Evolutionary conservation across 2,113 vertebrate genomes (phyloP).

Genomic region (Tupaia tana): DNA sequence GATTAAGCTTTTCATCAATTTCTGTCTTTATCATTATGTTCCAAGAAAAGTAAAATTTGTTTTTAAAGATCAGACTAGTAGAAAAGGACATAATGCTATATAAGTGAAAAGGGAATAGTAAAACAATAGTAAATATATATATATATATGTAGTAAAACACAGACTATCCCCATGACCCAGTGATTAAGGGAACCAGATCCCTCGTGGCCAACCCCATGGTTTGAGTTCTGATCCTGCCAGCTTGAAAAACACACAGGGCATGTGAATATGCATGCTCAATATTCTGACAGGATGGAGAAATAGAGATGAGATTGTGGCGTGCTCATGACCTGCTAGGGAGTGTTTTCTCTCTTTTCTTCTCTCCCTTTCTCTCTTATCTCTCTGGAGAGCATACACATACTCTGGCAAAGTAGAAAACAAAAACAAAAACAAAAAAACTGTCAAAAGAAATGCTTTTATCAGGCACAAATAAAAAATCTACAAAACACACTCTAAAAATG

Average conservation of each 20-base stretch:
- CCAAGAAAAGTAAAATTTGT: slow-evolving; percentile 47
- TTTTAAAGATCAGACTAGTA: not conserved
- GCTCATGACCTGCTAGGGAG: too few species aligned
- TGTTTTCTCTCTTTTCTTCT: too few species aligned
- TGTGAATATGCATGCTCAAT: too few species aligned
- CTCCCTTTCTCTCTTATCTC: too few species aligned
- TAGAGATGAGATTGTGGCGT: too few species aligned
- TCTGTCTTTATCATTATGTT: slow-evolving; percentile 26
- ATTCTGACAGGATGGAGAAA: too few species aligned
- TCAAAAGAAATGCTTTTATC: not conserved
- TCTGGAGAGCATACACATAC: too few species aligned
- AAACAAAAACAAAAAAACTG: not conserved
- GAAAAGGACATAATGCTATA: not conserved
- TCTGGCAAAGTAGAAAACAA: too few species aligned
- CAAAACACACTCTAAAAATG: not conserved
- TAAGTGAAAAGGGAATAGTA: not conserved
- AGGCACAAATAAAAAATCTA: not conserved
- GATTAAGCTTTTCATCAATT: slow-evolving; percentile 13
- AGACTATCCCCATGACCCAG: too few species aligned
- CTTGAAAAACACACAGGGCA: too few species aligned
- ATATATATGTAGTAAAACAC: not conserved
- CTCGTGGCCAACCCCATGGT: too few species aligned
- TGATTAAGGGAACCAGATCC: not conserved
- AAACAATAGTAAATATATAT: not conserved
- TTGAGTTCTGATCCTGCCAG: too few species aligned